These are phyloP conservation scores for Nasonia giraulti DNA, from an alignment of 1,140 invertebrate genomes.

Conservation along the genomic window DNA sequence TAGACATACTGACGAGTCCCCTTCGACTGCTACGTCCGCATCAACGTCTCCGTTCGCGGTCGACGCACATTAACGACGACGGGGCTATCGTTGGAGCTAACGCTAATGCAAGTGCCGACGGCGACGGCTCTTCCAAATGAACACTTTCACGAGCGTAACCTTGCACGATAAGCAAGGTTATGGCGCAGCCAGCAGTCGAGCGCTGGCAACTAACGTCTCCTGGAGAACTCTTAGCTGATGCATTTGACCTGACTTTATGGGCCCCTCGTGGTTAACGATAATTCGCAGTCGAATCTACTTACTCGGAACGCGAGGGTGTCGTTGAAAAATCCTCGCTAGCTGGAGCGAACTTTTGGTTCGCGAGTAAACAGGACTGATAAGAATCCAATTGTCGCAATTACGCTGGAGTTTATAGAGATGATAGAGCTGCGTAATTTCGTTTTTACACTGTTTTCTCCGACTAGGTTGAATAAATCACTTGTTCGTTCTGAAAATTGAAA, in stretches of 20 bases:
- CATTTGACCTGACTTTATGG: neutral
- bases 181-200: neutral
- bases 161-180: conserved; percentile 36
- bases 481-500: too few species aligned
- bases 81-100: neutral
- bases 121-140: conserved; percentile 24
- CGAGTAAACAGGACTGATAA: neutral
- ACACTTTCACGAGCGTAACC: conserved; percentile 26
- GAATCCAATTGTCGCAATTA: neutral
- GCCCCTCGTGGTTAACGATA: neutral
- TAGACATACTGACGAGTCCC: neutral
- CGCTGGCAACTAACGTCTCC: neutral
- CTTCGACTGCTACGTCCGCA: neutral
- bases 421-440: neutral
- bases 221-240: neutral
- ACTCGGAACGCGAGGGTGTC: neutral
- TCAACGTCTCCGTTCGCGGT: neutral
- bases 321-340: neutral
- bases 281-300: neutral
- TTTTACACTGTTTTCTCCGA: neutral
- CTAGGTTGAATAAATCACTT: too few species aligned
- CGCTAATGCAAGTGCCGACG: conserved; percentile 7
- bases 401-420: neutral
- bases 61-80: neutral
- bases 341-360: neutral